Evolutionary conservation across 2,888 invertebrate species (phyloP).

Genomic region (Lepidochitona cinerea): DNA sequence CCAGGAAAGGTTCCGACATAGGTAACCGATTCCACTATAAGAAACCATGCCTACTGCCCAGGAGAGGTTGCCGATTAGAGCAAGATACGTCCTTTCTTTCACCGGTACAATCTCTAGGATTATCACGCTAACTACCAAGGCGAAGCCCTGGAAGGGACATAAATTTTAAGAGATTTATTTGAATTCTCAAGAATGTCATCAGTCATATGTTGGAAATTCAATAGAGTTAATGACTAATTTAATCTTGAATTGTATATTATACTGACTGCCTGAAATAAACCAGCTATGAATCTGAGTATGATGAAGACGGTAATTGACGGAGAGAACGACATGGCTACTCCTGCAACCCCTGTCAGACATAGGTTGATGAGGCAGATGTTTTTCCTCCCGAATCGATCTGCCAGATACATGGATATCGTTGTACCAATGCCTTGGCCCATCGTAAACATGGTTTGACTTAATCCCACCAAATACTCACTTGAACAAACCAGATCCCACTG

Average conservation of each 20-base stretch:
- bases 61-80: neutral
- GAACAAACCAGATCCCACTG: conserved; percentile 43
- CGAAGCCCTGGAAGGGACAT: conserved; percentile 14
- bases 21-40: neutral
- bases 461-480: conserved; percentile 29
- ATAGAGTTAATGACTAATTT: neutral
- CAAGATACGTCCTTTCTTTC: neutral
- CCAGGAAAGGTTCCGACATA: neutral
- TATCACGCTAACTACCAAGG: neutral
- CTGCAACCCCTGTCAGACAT: conserved; percentile 17
- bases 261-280: neutral
- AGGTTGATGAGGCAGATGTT: conserved; percentile 29
- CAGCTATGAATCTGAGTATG: neutral
- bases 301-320: conserved; percentile 12
- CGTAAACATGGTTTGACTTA: conserved; percentile 33
- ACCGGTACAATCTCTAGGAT: neutral
- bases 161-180: neutral
- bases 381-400: conserved; percentile 36
- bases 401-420: conserved; percentile 27
- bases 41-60: neutral
- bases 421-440: conserved; percentile 39
- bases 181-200: too few relatives aligned
- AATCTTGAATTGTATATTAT: neutral
- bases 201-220: neutral
- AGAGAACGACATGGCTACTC: conserved; percentile 24